Evolutionary conservation across 2,113 vertebrate species (phyloP).

Genomic region (Natator depressus): DNA sequence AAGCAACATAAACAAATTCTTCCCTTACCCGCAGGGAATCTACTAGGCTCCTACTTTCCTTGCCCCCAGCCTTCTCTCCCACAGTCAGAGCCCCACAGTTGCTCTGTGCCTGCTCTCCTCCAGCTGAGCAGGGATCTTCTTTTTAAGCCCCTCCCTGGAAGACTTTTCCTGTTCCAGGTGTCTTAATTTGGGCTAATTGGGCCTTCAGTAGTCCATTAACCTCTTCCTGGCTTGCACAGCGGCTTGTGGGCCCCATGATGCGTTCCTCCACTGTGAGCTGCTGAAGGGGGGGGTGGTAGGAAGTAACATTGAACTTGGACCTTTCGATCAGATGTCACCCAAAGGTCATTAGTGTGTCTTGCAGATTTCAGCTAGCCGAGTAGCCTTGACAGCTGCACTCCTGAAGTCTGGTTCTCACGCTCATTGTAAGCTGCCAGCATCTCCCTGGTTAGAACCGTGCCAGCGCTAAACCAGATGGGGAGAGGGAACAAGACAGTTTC

Average conservation of each 20-base stretch:
- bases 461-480: not conserved
- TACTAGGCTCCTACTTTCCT: not conserved
- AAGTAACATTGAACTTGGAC: not conserved
- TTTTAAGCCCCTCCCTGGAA: not conserved
- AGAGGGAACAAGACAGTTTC: not conserved
- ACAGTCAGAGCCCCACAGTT: not conserved
- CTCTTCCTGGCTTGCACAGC: not conserved
- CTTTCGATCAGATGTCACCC: too few species aligned
- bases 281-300: not conserved
- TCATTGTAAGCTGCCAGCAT: not conserved
- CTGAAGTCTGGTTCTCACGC: not conserved
- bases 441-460: not conserved
- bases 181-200: not conserved
- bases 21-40: too few species aligned
- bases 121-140: not conserved
- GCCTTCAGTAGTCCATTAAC: not conserved
- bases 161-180: not conserved
- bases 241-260: not conserved
- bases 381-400: not conserved
- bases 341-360: not conserved
- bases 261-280: not conserved
- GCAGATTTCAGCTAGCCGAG: not conserved
- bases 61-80: too few species aligned
- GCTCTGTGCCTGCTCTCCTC: not conserved
- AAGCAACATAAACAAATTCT: too few species aligned